Percentiles rank a stretch among this genome's conserved stretches.
Evolutionary conservation across 2,797 vertebrate genomes (phyloP).

Genomic region (Hylomyscus alleni): DNA sequence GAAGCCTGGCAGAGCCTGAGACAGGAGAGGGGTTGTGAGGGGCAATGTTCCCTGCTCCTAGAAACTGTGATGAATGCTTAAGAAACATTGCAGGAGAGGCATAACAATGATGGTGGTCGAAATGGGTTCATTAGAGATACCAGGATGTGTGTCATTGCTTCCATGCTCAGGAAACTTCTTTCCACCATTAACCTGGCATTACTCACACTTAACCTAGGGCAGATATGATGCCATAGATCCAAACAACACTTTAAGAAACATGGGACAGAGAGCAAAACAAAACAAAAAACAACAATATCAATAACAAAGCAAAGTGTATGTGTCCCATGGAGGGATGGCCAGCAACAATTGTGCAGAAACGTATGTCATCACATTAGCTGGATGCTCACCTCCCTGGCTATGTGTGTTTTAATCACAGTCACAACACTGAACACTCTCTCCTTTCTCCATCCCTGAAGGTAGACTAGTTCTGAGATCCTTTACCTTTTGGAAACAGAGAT

Average conservation of each 20-base stretch:
- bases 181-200: neutral
- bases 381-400: neutral
- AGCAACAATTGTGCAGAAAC: neutral
- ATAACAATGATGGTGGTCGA: conserved; percentile 46
- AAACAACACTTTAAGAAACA: neutral
- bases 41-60: conserved; percentile 80
- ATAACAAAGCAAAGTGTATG: neutral
- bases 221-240: neutral
- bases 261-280: neutral
- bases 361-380: neutral
- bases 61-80: conserved; percentile 80
- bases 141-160: neutral
- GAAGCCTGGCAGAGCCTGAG: conserved; percentile 86
- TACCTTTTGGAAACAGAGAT: neutral
- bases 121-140: conserved; percentile 57
- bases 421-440: neutral
- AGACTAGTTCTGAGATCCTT: neutral
- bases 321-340: neutral
- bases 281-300: neutral
- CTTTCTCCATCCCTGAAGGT: neutral
- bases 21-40: conserved; percentile 76
- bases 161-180: conserved; percentile 38
- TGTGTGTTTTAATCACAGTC: neutral
- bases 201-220: conserved; percentile 17
- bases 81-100: conserved; percentile 73